Percentiles rank a stretch among this genome's conserved stretches.
These are phyloP conservation scores for Lutraria lutraria DNA, from an alignment of 2,888 invertebrate species.

Conservation along the genomic window DNA sequence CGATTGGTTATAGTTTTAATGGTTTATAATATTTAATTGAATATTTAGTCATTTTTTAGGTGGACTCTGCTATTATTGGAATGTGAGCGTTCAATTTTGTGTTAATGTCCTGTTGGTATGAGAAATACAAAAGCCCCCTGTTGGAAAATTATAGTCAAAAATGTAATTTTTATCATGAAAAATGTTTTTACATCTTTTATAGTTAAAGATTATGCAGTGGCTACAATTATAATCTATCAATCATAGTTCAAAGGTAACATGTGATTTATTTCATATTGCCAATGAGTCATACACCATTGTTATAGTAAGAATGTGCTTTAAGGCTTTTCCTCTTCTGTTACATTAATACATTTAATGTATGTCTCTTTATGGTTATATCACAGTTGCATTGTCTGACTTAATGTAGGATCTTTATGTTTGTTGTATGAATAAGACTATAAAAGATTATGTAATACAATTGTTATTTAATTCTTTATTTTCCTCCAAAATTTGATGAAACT, in stretches of 20 bases:
- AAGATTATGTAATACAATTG: too few relatives aligned
- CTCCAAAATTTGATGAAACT: too few relatives aligned
- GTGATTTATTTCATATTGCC: slow-evolving; percentile 6
- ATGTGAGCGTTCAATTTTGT: slow-evolving; percentile 14
- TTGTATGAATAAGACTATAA: too few relatives aligned
- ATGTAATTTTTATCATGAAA: background rate
- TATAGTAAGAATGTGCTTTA: background rate
- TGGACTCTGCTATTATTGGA: slow-evolving; percentile 12
- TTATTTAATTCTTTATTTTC: too few relatives aligned
- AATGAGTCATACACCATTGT: slow-evolving; percentile 8
- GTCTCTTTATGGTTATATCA: too few relatives aligned
- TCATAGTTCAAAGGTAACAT: slow-evolving; percentile 17
- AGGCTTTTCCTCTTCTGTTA: background rate
- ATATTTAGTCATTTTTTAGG: slow-evolving; percentile 34
- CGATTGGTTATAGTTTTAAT: slow-evolving; percentile 39
- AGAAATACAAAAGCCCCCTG: background rate
- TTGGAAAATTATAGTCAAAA: slow-evolving; percentile 7
- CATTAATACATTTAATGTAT: background rate
- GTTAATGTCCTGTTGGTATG: background rate
- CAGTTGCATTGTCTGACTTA: too few relatives aligned
- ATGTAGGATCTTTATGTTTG: too few relatives aligned
- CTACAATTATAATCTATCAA: slow-evolving; percentile 11
- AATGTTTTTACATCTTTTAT: background rate
- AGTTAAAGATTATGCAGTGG: background rate
- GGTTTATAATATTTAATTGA: slow-evolving; percentile 60